Percentiles rank a stretch among this genome's conserved stretches.
These are phyloP conservation scores for Chrysopilus asiliformis DNA, from an alignment of 2,888 invertebrate genomes.

Conservation along the genomic window DNA sequence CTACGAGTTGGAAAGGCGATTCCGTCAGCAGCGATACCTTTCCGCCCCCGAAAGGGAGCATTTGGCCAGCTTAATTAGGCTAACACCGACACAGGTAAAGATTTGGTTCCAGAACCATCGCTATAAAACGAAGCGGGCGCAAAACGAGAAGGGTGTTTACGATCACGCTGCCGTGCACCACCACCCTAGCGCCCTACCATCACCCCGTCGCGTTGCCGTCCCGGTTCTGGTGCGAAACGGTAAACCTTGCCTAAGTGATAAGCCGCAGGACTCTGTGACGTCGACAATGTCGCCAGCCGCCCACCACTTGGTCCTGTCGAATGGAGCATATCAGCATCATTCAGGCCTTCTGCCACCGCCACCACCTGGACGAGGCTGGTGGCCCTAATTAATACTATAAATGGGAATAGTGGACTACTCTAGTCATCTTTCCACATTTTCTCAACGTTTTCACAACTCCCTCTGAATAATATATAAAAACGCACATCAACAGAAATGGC, in stretches of 20 bases:
- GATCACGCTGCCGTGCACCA: constrained; percentile 36
- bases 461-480: no score
- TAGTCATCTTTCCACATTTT: no score
- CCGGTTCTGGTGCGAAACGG: constrained; percentile 91
- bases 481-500: no score
- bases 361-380: constrained; percentile 25
- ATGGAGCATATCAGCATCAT: constrained; percentile 32
- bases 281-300: constrained; percentile 26
- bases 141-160: constrained; percentile 77
- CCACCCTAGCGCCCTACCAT: constrained; percentile 47
- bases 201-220: constrained; percentile 84
- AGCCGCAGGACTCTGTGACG: constrained; percentile 39
- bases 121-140: constrained; percentile 97
- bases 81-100: constrained; percentile 96
- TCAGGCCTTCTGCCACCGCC: constrained; percentile 25
- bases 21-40: constrained; percentile 89
- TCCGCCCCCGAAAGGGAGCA: constrained; percentile 97
- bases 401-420: neutral
- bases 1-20: constrained; percentile 86
- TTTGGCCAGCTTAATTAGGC: constrained; percentile 81
- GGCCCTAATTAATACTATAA: no score
- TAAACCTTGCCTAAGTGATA: constrained; percentile 64
- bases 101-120: constrained; percentile 99
- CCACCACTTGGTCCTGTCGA: constrained; percentile 40
- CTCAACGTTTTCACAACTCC: no score